phyloP scores from a whole-genome alignment of 1,140 invertebrate species.

The Cotesia glomerata region DNA sequence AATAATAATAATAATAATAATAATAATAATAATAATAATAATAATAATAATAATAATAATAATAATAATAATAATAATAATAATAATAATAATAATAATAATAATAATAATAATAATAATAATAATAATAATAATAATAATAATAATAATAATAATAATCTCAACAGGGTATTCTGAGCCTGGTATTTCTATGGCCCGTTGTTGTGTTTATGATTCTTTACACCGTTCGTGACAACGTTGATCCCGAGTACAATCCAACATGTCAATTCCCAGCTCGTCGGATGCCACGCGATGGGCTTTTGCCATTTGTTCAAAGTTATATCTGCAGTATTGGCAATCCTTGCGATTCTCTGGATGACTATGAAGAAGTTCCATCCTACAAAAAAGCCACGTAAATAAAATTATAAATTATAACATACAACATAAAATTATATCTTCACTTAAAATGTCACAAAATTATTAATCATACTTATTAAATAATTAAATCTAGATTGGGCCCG shows the following conservation, averaged over 20 bases:
- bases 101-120: too few relatives aligned
- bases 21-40: too few relatives aligned
- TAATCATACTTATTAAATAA: background rate
- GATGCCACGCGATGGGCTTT: constrained; percentile 67
- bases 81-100: too few relatives aligned
- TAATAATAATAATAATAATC: constrained; percentile 9
- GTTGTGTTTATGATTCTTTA: constrained; percentile 63
- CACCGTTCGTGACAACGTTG: constrained; percentile 64
- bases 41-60: too few relatives aligned
- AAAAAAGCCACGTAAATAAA: constrained; percentile 67
- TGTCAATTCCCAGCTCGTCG: constrained; percentile 70
- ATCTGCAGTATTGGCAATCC: constrained; percentile 71
- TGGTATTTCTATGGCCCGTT: constrained; percentile 64
- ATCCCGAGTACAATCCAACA: constrained; percentile 63
- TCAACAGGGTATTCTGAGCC: constrained; percentile 63
- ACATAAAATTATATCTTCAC: too few relatives aligned
- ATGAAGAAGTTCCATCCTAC: constrained; percentile 68
- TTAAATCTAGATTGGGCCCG: constrained; percentile 52
- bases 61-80: too few relatives aligned
- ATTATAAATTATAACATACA: background rate
- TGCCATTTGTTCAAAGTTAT: constrained; percentile 71
- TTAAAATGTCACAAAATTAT: background rate
- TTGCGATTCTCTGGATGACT: constrained; percentile 65
- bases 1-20: too few relatives aligned
- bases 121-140: background rate